Evolutionary conservation across 64 coral and sea anemone species (phyloP), one percentile per base, ranked within the genome.

Genomic region (Platygyra sinensis): DNA sequence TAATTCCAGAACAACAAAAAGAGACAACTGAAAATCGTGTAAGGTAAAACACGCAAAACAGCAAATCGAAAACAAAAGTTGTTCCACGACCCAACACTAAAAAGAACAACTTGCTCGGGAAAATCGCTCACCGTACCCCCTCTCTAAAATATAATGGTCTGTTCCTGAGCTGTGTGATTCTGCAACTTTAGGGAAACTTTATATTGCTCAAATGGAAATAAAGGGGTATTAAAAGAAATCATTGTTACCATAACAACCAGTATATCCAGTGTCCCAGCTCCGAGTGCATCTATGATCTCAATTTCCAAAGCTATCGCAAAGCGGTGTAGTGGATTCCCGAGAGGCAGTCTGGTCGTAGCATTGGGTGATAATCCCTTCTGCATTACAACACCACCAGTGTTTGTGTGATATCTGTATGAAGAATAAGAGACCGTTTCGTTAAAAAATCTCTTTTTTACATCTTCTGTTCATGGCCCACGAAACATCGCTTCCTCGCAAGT

Each of bases 261-360:
- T 30, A 86, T 78, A 10, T 89, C 95, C 64, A 50, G 42, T 7
- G 32, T 30, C 24, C 82, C 55, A 60, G 91, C 95, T 36, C 95
- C 95, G 19, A 91, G 87, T 5, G 88, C 52, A 60, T 96, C 95
- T 25, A 79, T 86, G 36, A 96, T 85, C 22, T 77, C 72, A 46
- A 96, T 79, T n/a, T 91, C 77, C 5, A 96, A 30, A 8, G 73
- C 59, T 72, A 94, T 42, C 13, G 24, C 80, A 36, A 91, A 94
- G 11, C 88, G 65, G 22, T 62, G 57, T 12, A 69, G 55, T 17
- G 88, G 87, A 38, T 96, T 36, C 31, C 95, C 95, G 5, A 96
- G 88, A 32, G 95, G 95, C 27, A 96, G 92, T 27, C 91, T 89
- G 0, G 92, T 90, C 6, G 76, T 88, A 0, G 90, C 75, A 19